These are phyloP conservation scores for Drosophila neutralis DNA, from an alignment of 2,888 invertebrate species.

Conservation along the genomic window DNA sequence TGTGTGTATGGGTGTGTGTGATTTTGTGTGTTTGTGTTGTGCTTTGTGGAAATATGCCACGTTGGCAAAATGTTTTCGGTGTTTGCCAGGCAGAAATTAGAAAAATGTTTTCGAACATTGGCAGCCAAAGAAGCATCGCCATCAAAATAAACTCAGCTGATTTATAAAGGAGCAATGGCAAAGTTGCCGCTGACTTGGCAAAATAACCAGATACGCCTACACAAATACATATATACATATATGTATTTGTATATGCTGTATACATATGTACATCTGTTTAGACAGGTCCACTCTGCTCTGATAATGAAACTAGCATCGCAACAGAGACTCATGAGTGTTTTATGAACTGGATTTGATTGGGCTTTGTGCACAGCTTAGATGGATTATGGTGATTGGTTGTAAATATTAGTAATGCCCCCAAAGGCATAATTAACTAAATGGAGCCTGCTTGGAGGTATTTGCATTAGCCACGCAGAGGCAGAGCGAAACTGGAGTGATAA, in stretches of 20 bases:
- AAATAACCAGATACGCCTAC: constrained; percentile 18
- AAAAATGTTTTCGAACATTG: constrained; percentile 70
- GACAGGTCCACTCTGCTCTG: constrained; percentile 25
- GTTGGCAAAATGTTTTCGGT: constrained; percentile 67
- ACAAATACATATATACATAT: not conserved
- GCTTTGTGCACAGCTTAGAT: constrained; percentile 41
- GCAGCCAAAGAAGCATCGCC: constrained; percentile 51
- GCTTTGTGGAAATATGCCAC: constrained; percentile 50
- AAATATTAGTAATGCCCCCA: constrained; percentile 16
- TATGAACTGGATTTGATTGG: constrained; percentile 66
- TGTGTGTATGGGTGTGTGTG: constrained; percentile 12
- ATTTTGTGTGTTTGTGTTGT: constrained; percentile 34
- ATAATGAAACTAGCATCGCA: constrained; percentile 26
- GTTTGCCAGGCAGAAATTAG: constrained; percentile 67
- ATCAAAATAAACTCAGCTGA: constrained; percentile 71
- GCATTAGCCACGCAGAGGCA: not conserved
- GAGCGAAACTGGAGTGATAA: not conserved
- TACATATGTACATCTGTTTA: constrained; percentile 3
- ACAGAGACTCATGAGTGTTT: constrained; percentile 86
- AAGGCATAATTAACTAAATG: constrained; percentile 16
- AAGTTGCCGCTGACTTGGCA: constrained; percentile 60
- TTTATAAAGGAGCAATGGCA: constrained; percentile 61
- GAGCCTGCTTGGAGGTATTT: not conserved
- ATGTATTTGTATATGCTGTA: constrained; percentile 1
- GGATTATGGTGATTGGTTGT: constrained; percentile 63